These are phyloP conservation scores for Melanostoma mellinum DNA, from an alignment of 2,888 invertebrate genomes.

Conservation along the genomic window DNA sequence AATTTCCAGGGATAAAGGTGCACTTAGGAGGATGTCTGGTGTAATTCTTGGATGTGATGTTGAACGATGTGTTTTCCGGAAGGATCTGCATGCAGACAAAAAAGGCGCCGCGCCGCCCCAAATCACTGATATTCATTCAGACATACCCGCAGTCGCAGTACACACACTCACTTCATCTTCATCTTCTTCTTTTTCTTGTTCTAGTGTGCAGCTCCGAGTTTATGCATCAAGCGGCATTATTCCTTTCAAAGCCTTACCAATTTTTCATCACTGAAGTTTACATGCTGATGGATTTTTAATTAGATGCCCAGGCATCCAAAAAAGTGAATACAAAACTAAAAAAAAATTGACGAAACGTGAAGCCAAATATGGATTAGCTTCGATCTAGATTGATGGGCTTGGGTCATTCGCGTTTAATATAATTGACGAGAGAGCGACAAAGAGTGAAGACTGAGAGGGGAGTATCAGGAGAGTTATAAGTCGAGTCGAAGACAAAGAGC, in stretches of 20 bases:
- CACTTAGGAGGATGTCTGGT: neutral
- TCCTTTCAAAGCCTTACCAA: slow-evolving; percentile 48
- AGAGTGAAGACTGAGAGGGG: neutral
- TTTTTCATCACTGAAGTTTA: slow-evolving; percentile 58
- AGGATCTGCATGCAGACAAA: slow-evolving; percentile 36
- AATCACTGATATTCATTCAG: neutral
- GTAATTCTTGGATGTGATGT: neutral
- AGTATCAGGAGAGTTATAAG: slow-evolving; percentile 21
- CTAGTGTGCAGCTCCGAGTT: too few species aligned
- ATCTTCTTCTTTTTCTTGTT: too few species aligned
- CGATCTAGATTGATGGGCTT: slow-evolving; percentile 62
- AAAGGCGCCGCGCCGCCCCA: slow-evolving; percentile 24
- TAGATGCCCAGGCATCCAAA: slow-evolving; percentile 30
- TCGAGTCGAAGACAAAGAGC: slow-evolving; percentile 46
- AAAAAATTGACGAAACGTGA: slow-evolving; percentile 55
- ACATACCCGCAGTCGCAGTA: neutral
- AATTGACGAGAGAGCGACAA: too few species aligned
- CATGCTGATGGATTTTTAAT: slow-evolving; percentile 67
- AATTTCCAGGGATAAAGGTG: slow-evolving; percentile 48
- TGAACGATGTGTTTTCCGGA: slow-evolving; percentile 50
- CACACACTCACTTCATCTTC: too few species aligned
- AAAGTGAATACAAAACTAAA: slow-evolving; percentile 12
- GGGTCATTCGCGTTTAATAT: slow-evolving; percentile 24
- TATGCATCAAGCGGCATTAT: slow-evolving; percentile 10
- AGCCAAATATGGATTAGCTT: slow-evolving; percentile 65